phyloP scores from a whole-genome alignment of 2,888 invertebrate species.

The Kuschelorhynchus macadamiae region DNA sequence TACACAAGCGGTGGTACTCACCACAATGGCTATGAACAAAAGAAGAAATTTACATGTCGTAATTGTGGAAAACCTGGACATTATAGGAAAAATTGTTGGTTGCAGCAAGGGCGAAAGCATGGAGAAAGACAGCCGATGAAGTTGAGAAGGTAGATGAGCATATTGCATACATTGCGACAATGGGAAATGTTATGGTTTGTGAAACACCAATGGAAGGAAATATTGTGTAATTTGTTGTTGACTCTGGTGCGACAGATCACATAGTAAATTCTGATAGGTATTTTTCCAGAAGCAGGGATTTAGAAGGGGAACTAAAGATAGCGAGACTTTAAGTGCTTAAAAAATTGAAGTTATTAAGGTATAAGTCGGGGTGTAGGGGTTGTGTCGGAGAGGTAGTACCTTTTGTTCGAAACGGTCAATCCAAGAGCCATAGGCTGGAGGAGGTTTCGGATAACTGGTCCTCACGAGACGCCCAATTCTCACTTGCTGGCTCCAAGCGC shows the following conservation, averaged over 20 bases:
- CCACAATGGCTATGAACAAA: neutral
- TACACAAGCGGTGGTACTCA: no score
- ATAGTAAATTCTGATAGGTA: constrained; percentile 30
- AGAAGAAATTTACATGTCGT: neutral
- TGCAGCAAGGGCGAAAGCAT: no score
- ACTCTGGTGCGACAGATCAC: constrained; percentile 46
- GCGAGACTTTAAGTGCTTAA: constrained; percentile 29
- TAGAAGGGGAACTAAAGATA: constrained; percentile 22
- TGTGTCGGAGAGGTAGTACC: no score
- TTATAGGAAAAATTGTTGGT: no score
- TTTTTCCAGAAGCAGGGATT: constrained; percentile 9
- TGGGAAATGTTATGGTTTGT: neutral
- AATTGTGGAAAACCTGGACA: constrained; percentile 4
- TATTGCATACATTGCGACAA: neutral
- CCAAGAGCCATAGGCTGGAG: no score
- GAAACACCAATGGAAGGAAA: neutral
- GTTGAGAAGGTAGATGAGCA: no score
- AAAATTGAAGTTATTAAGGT: constrained; percentile 29
- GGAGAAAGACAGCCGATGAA: no score
- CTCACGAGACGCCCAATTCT: no score
- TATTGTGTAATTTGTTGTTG: neutral
- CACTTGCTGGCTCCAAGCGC: no score
- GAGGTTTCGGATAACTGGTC: no score
- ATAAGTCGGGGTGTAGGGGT: no score
- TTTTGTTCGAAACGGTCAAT: no score